Conservation (phyloP, 2,113 vertebrate species). For the Chloropsis hardwickii region DNA sequence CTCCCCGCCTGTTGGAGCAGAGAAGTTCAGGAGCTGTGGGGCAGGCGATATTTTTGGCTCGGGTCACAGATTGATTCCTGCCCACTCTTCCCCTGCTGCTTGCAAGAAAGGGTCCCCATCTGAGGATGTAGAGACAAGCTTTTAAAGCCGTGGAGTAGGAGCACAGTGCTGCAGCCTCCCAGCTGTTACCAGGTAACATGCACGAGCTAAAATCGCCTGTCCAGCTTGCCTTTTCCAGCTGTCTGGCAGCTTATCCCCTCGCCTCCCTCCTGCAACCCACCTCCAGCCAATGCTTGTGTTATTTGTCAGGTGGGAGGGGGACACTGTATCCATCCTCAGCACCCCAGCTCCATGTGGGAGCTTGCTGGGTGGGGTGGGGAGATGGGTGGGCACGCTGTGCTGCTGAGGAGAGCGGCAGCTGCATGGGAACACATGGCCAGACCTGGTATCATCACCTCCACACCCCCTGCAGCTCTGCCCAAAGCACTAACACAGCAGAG, state of each 20-base stretch:
- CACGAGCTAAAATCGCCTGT: neutral
- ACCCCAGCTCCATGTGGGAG: rapidly evolving
- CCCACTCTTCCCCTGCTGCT: conserved; percentile 69
- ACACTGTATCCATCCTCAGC: neutral
- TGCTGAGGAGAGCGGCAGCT: neutral
- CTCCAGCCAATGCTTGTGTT: neutral
- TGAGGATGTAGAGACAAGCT: neutral
- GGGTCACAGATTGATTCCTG: conserved; percentile 67
- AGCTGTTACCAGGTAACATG: conserved; percentile 75
- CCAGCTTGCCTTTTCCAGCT: neutral
- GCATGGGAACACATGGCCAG: rapidly evolving
- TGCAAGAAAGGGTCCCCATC: conserved; percentile 51
- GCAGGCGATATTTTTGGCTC: conserved; percentile 82
- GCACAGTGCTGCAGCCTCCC: conserved; percentile 73
- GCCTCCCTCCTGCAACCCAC: neutral
- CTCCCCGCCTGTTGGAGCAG: neutral
- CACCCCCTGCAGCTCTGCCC: neutral
- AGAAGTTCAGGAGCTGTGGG: neutral
- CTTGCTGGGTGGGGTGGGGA: neutral
- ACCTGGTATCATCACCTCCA: neutral
- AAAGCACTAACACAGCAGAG: neutral
- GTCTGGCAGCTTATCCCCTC: rapidly evolving
- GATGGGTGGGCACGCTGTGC: neutral
- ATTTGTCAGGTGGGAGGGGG: neutral
- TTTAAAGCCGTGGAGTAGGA: conserved; percentile 65